These are phyloP conservation scores for Mobula birostris DNA, from an alignment of 2,113 vertebrate species.

Conservation along the genomic window DNA sequence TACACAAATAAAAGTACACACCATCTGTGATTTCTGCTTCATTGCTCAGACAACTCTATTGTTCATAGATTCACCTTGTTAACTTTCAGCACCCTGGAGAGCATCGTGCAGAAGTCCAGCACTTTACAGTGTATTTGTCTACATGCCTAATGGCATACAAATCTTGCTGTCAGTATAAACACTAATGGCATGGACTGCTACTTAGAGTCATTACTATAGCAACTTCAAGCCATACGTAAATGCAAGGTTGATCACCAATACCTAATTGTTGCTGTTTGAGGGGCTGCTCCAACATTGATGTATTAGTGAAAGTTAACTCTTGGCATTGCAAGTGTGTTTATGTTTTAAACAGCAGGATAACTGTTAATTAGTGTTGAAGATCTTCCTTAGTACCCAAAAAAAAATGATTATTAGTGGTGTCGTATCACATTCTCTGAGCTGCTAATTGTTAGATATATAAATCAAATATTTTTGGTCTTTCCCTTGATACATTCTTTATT, in stretches of 20 bases:
- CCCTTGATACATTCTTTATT: neutral
- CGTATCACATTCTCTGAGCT: neutral
- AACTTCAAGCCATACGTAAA: neutral
- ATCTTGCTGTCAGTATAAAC: neutral
- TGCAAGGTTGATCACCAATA: too few species aligned
- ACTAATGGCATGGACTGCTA: neutral
- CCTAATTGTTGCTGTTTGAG: neutral
- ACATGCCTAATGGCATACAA: too few species aligned
- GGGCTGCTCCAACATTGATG: neutral
- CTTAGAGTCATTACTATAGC: neutral
- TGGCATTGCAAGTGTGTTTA: neutral
- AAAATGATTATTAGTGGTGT: neutral
- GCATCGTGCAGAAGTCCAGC: neutral
- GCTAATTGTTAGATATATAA: neutral
- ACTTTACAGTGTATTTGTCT: neutral
- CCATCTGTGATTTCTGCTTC: neutral
- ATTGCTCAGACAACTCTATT: neutral
- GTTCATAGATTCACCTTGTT: neutral
- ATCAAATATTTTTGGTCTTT: neutral
- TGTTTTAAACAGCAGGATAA: too few species aligned
- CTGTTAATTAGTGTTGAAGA: neutral
- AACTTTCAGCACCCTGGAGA: constrained; percentile 15
- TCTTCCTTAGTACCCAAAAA: neutral
- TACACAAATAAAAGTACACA: neutral
- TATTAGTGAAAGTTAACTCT: neutral